Base-by-base conservation (phyloP, 2,797 vertebrate genomes). In the Cossypha heuglini region DNA sequence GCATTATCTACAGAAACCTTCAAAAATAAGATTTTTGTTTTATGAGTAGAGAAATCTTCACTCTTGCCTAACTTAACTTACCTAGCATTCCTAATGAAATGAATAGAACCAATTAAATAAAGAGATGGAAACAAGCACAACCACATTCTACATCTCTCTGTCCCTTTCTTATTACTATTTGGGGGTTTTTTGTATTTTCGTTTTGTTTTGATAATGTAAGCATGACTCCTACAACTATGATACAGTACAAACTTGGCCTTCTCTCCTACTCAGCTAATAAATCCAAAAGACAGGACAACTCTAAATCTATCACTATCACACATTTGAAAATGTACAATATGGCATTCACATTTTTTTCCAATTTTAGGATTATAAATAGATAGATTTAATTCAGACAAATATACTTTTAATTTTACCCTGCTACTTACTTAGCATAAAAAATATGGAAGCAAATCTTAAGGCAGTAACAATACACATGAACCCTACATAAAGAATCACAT, bases 131-230 rank as follows among this genome's bases (percentile, higher is more conserved):
- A 69, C 18, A 38, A 78, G 37, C 2, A 28, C 11, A 72, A 48
- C 4, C 1, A 46, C 64, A 76, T 69, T 51, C n/a, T 69, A 73
- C 18, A 69, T 11, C 9, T 72, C 28, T 55, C 54, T 58, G 16
- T 64, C 17, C 31, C 5, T 0, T 46, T 68, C 14, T 54, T 80
- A 12, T 28, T 64, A 18, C 4, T 69, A 18, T 17, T 25, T 17
- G 22, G 12, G 1, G 0, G 0, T 22, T 46, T 72, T 52, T 51
- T 9, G 15, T 19, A 11, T 35, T 48, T 72, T 38, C 8, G n/a
- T 55, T 51, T 61, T 72, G 7, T 18, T 78, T 77, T 67, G 17
- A 2, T n/a, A 64, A 51, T 35, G 19, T 52, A 37, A 75, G 38
- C 0, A 1, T 57, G 29, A 43, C 13, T 91, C 15, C 19, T 68